Base-by-base conservation (phyloP, 2,888 invertebrate genomes). In the Anticlea derivata region DNA sequence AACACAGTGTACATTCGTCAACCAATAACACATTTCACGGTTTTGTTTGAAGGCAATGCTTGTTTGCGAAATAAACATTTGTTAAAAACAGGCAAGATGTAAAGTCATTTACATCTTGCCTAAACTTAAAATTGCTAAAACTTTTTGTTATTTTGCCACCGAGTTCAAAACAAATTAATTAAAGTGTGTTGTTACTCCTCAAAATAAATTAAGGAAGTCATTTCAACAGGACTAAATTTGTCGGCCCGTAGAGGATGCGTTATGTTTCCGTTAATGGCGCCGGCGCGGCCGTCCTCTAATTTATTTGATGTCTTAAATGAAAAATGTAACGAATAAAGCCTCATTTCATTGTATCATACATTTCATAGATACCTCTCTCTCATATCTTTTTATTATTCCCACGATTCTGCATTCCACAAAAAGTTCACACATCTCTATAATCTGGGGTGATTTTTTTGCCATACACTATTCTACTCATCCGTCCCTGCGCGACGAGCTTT, bases 181-280 rank as follows among this genome's bases (percentile, higher is more conserved):
- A 38, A 40, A 52, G 49, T 60, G 58, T 34, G 50, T 60, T 60
- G 46, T 61, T 45, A 48, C 52, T 58, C 55, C 55, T 61, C 47
- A 49, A 43, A 55, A 49, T 57, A 64, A 68, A 68, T 61, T 64
- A 66, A 76, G 78, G 75, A 80, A 78, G 75, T 65, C 71, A 77
- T 78, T 75, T 78, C 77, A 75, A 76, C 76, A 76, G 73, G 72
- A 78, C 78, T 66, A 77, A 78, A 73, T 78, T 78, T 73, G 80
- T 66, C 66, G 61, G 61, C 68, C 70, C 68, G 68, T 73, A 73
- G 75, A 76, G 78, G 78, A 80, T 77, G 70, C 70, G 66, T 78
- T 71, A 74, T 74, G 70, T 78, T 78, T 76, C 74, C 77, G 75
- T 75, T 77, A 73, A 73, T 68, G 71, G 65, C 44, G 44, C 34